Evolutionary conservation across 2,797 vertebrate species (phyloP).

Genomic region (Emys orbicularis): DNA sequence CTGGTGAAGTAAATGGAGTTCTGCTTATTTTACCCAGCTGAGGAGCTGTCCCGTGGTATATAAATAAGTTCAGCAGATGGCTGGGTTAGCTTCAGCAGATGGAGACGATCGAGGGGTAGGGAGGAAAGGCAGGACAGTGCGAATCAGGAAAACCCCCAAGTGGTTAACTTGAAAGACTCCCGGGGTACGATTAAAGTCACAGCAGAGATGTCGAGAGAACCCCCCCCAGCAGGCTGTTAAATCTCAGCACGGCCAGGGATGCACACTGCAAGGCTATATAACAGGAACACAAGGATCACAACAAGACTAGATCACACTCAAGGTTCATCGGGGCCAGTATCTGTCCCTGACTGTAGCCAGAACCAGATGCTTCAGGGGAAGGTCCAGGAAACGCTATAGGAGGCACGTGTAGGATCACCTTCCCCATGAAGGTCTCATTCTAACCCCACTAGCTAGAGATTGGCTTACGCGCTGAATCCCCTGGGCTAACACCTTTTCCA

Average conservation of each 20-base stretch:
- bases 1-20: neutral
- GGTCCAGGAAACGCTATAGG: neutral
- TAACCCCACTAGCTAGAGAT: neutral
- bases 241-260: neutral
- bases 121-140: rapidly evolving
- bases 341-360: neutral
- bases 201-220: neutral
- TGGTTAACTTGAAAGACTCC: neutral
- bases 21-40: neutral
- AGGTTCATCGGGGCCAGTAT: neutral
- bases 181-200: neutral
- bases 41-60: neutral
- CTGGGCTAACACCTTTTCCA: neutral
- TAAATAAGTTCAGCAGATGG: neutral
- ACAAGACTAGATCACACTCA: neutral
- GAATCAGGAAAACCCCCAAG: neutral
- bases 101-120: neutral
- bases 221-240: neutral
- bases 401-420: too few relatives aligned
- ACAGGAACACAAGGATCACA: neutral
- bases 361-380: neutral
- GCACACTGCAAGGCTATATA: too few relatives aligned
- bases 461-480: neutral
- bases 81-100: neutral
- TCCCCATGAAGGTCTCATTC: neutral